Percentiles rank a stretch among this genome's conserved stretches.
Evolutionary conservation across 2,797 vertebrate genomes (phyloP).

Genomic region (Tapera naevia): DNA sequence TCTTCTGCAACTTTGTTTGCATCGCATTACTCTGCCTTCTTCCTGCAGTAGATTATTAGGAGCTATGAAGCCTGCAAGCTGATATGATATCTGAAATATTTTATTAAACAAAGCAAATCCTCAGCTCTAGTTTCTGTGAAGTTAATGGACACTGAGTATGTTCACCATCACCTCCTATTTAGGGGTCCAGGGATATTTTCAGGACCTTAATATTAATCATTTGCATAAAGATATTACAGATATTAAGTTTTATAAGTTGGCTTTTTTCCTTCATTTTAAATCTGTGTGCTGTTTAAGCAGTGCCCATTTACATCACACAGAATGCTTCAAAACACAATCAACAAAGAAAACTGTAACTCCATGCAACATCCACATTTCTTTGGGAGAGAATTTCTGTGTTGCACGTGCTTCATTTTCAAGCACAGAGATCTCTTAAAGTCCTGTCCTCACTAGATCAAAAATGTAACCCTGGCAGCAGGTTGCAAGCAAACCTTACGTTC

Average conservation of each 20-base stretch:
- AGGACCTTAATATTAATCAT: neutral
- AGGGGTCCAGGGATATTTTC: neutral
- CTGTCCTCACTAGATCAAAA: neutral
- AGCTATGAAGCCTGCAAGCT: neutral
- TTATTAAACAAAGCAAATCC: neutral
- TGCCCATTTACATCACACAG: neutral
- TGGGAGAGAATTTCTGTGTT: neutral
- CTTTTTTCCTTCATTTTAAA: neutral
- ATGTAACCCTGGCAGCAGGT: neutral
- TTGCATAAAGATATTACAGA: neutral
- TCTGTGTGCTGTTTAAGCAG: neutral
- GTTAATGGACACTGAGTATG: neutral
- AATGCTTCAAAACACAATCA: neutral
- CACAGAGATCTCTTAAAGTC: neutral
- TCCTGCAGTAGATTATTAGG: neutral
- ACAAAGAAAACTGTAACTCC: neutral
- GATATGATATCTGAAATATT: neutral
- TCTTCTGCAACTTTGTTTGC: neutral
- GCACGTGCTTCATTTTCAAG: neutral
- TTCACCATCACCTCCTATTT: neutral
- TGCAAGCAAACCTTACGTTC: neutral
- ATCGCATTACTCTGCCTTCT: neutral
- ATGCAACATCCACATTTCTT: fast-evolving
- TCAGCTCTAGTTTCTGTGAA: neutral
- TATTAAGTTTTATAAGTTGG: neutral